Percentiles rank a stretch among this genome's conserved stretches.
phyloP scores from a whole-genome alignment of 1,140 invertebrate genomes.

The Cydia amplana region DNA sequence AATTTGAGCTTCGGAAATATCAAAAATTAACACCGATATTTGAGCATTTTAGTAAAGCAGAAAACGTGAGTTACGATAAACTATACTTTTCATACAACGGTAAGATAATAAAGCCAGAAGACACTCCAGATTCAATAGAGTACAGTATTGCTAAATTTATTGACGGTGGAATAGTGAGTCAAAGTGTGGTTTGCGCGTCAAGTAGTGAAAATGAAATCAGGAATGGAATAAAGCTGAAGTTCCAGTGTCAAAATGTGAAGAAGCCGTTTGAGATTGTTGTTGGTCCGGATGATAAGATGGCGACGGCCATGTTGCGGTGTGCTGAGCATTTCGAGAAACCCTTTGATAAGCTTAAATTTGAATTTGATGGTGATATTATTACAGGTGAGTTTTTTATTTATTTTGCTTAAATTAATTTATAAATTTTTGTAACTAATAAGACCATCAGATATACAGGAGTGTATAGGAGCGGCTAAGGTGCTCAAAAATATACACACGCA shows the following conservation, averaged over 20 bases:
- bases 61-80: constrained; percentile 52
- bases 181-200: constrained; percentile 39
- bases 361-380: constrained; percentile 68
- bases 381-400: constrained; percentile 44
- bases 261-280: constrained; percentile 53
- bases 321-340: constrained; percentile 59
- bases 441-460: too few species aligned
- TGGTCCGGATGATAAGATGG: constrained; percentile 46
- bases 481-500: too few species aligned
- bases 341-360: constrained; percentile 57
- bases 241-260: constrained; percentile 61
- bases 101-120: constrained; percentile 53
- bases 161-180: constrained; percentile 60
- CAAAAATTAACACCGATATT: constrained; percentile 66
- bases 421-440: too few species aligned
- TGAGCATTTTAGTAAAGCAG: constrained; percentile 53
- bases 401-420: too few species aligned
- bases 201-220: neutral
- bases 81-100: constrained; percentile 62
- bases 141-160: constrained; percentile 69
- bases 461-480: too few species aligned
- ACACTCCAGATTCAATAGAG: constrained; percentile 61
- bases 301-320: constrained; percentile 56
- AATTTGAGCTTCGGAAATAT: constrained; percentile 57
- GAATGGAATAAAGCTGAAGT: constrained; percentile 56